Evolutionary conservation across 2,888 invertebrate species (phyloP).

Genomic region (Drosophila aldrichi): DNA sequence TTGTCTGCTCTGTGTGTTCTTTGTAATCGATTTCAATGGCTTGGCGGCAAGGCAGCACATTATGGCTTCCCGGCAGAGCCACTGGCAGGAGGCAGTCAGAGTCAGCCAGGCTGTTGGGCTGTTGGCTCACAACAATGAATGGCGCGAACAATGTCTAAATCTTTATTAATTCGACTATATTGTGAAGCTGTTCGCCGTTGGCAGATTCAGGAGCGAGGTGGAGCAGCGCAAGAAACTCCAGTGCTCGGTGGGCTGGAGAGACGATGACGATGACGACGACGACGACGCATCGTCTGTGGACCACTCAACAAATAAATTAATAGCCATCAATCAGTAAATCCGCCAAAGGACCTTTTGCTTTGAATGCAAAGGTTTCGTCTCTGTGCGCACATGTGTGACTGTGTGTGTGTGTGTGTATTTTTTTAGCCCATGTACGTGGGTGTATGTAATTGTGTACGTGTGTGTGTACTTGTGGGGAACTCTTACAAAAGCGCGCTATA

Average conservation of each 20-base stretch:
- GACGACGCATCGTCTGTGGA: slow-evolving; percentile 30
- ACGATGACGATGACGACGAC: background rate
- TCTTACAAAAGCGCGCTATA: slow-evolving; percentile 72
- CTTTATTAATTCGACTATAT: slow-evolving; percentile 82
- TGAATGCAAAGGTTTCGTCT: slow-evolving; percentile 66
- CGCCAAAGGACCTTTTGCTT: slow-evolving; percentile 78
- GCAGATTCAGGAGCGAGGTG: slow-evolving; percentile 30
- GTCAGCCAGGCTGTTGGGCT: background rate
- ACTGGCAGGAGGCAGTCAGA: background rate
- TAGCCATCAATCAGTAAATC: slow-evolving; percentile 82
- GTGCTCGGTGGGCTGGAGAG: slow-evolving; percentile 11
- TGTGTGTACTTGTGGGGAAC: slow-evolving; percentile 16
- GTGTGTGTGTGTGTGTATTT: slow-evolving; percentile 3
- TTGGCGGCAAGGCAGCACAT: slow-evolving; percentile 41
- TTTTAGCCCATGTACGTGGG: background rate
- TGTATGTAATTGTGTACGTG: slow-evolving; percentile 5
- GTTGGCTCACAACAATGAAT: slow-evolving; percentile 64
- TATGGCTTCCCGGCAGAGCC: slow-evolving; percentile 53
- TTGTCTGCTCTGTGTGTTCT: slow-evolving; percentile 49
- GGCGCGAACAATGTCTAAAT: slow-evolving; percentile 77
- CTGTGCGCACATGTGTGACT: background rate
- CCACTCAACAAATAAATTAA: slow-evolving; percentile 79
- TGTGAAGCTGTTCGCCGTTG: slow-evolving; percentile 41
- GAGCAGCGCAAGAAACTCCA: background rate
- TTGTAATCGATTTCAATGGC: slow-evolving; percentile 60